phyloP scores from a whole-genome alignment of 2,797 vertebrate species.

The Sandelia bainsii region DNA sequence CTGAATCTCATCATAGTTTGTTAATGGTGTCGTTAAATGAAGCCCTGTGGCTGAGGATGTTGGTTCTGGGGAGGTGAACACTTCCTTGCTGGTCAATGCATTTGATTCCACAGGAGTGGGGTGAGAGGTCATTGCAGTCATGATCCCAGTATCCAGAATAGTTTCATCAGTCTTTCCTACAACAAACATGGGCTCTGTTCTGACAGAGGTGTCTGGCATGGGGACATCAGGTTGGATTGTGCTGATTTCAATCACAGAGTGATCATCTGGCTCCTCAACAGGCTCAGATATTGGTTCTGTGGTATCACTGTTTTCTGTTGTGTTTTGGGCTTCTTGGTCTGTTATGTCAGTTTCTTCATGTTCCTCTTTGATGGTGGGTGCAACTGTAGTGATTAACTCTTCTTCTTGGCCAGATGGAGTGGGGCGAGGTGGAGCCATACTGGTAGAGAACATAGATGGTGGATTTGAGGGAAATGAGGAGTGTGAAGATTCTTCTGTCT shows the following conservation, averaged over 20 bases:
- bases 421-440: constrained; percentile 79
- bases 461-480: constrained; percentile 45
- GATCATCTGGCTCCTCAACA: constrained; percentile 60
- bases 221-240: constrained; percentile 78
- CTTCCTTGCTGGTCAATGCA: constrained; percentile 45
- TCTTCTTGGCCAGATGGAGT: constrained; percentile 62
- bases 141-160: constrained; percentile 51
- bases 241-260: constrained; percentile 73
- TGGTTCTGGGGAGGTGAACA: constrained; percentile 41
- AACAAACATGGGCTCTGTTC: constrained; percentile 73
- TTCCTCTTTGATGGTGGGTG: constrained; percentile 63
- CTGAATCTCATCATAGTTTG: constrained; percentile 52
- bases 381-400: constrained; percentile 64
- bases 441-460: constrained; percentile 86
- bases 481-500: constrained; percentile 46
- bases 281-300: constrained; percentile 19
- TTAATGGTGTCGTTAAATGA: constrained; percentile 41
- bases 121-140: constrained; percentile 41
- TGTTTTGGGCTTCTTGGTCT: constrained; percentile 20
- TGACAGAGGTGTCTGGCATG: constrained; percentile 68
- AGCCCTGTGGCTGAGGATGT: constrained; percentile 13
- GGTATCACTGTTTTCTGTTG: constrained; percentile 17
- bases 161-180: constrained; percentile 75
- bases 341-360: constrained; percentile 45
- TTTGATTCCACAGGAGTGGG: constrained; percentile 46